Base-by-base conservation (phyloP, 2,113 vertebrate genomes). In the Mormyrus iriodes region DNA sequence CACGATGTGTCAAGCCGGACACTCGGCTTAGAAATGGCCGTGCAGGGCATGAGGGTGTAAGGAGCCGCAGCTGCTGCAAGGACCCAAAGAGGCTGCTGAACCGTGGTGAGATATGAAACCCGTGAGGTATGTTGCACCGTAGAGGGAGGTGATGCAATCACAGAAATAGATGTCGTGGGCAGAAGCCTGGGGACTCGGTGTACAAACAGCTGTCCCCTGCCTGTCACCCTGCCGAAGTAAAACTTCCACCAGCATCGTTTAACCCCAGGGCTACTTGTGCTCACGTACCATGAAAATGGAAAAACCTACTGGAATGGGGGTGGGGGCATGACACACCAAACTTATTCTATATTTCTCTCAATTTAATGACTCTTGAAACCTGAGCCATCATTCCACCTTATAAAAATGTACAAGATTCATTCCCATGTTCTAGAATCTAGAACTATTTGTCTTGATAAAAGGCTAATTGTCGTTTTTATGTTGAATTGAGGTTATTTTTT, bases 231-330 rank as follows among this genome's bases (percentile, higher is more conserved):
- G 27, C n/a, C n/a, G 27, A 31, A 69, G 27, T 27, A n/a, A 69
- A 31, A 4, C 35, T 19, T 55, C 17, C 58, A 76, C n/a, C 85
- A 44, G 35, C 69, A 21, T 55, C 65, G 9, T 31, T 31, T 31
- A n/a, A n/a, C n/a, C n/a, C 27, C 2, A 10, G 7, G 61, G 27
- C n/a, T 69, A 69, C 61, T 61, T 90, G 89, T 88, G 85, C 89
- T 88, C 86, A 61, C 89, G 49, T 90, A 91, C 7, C 82, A 90
- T 90, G 44, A 58, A 19, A n/a, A 42, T 42, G 7, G 39, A 58
- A 39, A 35, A n/a, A 24, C 58, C 35, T 51, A 27, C 27, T 86
- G n/a, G 10, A 69, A 69, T 17, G 2, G 19, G 35, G 21, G 3
- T 31, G 17, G 27, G 86, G 15, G 52, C 31, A 31, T 5, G 1